A percentile compares a stretch with the other conserved stretches of the same genome.
These are phyloP conservation scores for Neopipo cinnamomea DNA, from an alignment of 2,113 vertebrate genomes.

Conservation along the genomic window DNA sequence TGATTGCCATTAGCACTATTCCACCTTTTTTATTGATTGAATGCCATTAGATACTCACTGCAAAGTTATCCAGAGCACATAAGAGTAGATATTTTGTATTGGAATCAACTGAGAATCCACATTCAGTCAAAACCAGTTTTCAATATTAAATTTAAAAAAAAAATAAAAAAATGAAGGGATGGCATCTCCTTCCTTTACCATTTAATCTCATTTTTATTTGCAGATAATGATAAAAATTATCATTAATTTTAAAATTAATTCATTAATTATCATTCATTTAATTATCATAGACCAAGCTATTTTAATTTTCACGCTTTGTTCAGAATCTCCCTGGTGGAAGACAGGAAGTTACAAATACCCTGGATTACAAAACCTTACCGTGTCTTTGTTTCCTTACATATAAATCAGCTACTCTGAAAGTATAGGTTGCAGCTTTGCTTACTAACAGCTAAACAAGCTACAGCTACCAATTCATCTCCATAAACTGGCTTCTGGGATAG, in stretches of 20 bases:
- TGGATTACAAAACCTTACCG: background rate
- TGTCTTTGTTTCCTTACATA: background rate
- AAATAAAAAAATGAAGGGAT: background rate
- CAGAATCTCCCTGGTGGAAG: background rate
- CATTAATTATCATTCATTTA: no score
- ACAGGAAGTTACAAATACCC: background rate
- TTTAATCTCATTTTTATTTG: background rate
- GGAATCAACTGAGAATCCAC: constrained; percentile 44
- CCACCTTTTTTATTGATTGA: constrained; percentile 37
- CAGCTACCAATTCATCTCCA: background rate
- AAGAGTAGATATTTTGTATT: constrained; percentile 37
- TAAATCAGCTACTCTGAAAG: background rate
- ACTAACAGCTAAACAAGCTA: background rate
- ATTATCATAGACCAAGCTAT: background rate
- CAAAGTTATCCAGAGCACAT: background rate
- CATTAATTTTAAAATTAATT: no score
- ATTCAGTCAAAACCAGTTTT: constrained; percentile 29
- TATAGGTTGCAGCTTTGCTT: background rate
- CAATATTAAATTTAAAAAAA: background rate
- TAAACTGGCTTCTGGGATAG: background rate
- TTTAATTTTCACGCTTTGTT: background rate
- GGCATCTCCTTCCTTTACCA: background rate
- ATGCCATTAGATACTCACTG: constrained; percentile 13
- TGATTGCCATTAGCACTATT: constrained; percentile 36
- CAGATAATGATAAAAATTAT: background rate